These are phyloP conservation scores for Diploptera punctata DNA, from an alignment of 2,888 invertebrate genomes.

Conservation along the genomic window DNA sequence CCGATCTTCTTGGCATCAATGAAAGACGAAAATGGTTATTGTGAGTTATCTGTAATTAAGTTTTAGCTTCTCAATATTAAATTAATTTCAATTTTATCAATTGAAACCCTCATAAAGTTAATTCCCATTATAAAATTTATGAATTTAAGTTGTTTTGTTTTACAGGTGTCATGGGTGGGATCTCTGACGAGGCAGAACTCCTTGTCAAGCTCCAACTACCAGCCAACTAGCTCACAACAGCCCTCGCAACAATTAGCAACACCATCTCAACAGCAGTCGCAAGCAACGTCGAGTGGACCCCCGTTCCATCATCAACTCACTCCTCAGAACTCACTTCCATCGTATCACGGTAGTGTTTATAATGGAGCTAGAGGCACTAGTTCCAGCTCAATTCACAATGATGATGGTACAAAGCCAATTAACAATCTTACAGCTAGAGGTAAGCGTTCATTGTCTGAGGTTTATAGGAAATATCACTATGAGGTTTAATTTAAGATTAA, in stretches of 20 bases:
- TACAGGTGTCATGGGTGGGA: constrained; percentile 59
- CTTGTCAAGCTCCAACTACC: constrained; percentile 46
- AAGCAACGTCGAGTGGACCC: neutral
- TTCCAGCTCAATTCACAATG: constrained; percentile 22
- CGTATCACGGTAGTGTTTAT: constrained; percentile 25
- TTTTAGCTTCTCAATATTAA: too few species aligned
- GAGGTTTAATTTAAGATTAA: too few species aligned
- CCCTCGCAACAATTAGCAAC: constrained; percentile 46
- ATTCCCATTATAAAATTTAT: too few species aligned
- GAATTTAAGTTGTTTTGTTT: constrained; percentile 25
- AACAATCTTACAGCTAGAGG: constrained; percentile 52
- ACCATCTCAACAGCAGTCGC: constrained; percentile 36
- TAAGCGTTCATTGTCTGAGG: constrained; percentile 3
- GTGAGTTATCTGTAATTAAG: too few species aligned
- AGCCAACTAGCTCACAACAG: constrained; percentile 24
- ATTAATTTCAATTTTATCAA: too few species aligned
- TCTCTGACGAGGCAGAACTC: constrained; percentile 62
- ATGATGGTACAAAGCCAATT: constrained; percentile 52
- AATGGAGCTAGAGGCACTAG: constrained; percentile 11
- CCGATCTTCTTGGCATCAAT: too few species aligned
- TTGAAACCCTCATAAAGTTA: too few species aligned
- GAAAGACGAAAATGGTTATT: too few species aligned
- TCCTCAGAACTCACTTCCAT: constrained; percentile 31
- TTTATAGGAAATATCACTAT: too few species aligned
- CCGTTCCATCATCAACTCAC: constrained; percentile 27